These are phyloP conservation scores for Meteorus colon DNA, from an alignment of 2,888 invertebrate species.

Conservation along the genomic window DNA sequence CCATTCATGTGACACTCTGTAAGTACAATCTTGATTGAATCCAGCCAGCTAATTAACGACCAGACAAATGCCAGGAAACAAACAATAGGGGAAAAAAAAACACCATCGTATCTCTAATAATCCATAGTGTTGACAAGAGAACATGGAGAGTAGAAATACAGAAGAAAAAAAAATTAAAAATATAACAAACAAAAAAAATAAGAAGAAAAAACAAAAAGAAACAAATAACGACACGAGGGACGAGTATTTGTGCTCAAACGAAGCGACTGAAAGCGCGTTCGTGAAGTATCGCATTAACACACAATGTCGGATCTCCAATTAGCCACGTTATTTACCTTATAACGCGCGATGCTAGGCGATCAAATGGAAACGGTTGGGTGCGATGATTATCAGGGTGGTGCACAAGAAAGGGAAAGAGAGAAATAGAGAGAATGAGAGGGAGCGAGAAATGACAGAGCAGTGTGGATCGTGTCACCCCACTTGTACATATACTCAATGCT, in stretches of 20 bases:
- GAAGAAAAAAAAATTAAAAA: slow-evolving; percentile 30
- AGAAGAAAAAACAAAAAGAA: neutral
- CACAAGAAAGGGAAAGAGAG: slow-evolving; percentile 29
- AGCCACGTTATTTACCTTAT: slow-evolving; percentile 72
- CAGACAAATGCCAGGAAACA: slow-evolving; percentile 9
- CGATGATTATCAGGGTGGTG: slow-evolving; percentile 25
- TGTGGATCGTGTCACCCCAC: slow-evolving; percentile 9
- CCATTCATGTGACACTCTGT: slow-evolving; percentile 27
- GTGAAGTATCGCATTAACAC: slow-evolving; percentile 57
- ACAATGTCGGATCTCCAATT: slow-evolving; percentile 71
- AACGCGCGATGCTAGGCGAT: slow-evolving; percentile 60
- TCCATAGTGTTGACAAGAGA: neutral
- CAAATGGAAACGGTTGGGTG: slow-evolving; percentile 53
- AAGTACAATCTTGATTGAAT: slow-evolving; percentile 57
- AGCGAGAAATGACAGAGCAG: slow-evolving; percentile 1
- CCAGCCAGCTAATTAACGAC: slow-evolving; percentile 67
- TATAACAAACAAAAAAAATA: neutral
- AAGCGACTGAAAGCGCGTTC: slow-evolving; percentile 60
- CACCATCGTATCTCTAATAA: slow-evolving; percentile 5
- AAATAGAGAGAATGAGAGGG: neutral
- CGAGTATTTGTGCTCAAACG: slow-evolving; percentile 57
- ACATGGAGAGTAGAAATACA: neutral
- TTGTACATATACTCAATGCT: slow-evolving; percentile 6
- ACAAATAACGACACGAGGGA: slow-evolving; percentile 39
- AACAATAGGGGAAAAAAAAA: slow-evolving; percentile 27